These are phyloP conservation scores for Andrena haemorrhoa DNA, from an alignment of 2,888 invertebrate species.

Conservation along the genomic window DNA sequence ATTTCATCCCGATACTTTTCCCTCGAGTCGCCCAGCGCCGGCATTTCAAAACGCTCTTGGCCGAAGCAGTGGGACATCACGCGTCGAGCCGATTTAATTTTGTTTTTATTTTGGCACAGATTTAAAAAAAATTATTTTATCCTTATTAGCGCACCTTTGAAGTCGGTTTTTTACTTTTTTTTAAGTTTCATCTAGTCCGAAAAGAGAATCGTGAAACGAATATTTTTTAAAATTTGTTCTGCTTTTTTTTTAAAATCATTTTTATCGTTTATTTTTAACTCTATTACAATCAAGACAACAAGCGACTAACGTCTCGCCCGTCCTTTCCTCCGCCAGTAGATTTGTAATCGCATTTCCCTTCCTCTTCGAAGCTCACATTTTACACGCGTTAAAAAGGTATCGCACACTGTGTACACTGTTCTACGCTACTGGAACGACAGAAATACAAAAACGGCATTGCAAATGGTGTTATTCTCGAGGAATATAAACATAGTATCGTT, in stretches of 20 bases:
- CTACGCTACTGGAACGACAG: not conserved
- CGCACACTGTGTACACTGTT: constrained; percentile 15
- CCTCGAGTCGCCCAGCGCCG: too few relatives aligned
- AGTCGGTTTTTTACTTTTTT: too few relatives aligned
- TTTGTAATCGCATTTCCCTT: not conserved
- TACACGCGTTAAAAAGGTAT: constrained; percentile 9
- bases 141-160: too few relatives aligned
- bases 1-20: too few relatives aligned
- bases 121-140: too few relatives aligned
- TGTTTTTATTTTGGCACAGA: too few relatives aligned
- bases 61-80: too few relatives aligned
- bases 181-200: constrained; percentile 23
- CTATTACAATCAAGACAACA: constrained; percentile 3
- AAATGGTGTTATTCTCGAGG: not conserved
- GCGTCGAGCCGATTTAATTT: too few relatives aligned
- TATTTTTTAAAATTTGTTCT: constrained; percentile 1
- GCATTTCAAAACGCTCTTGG: too few relatives aligned
- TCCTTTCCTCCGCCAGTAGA: not conserved
- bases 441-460: not conserved
- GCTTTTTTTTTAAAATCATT: not conserved
- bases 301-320: not conserved
- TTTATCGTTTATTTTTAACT: constrained; percentile 24
- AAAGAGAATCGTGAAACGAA: not conserved
- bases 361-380: not conserved
- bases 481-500: not conserved